phyloP scores from a whole-genome alignment of 2,113 vertebrate species.

The Odocoileus hemionus region DNA sequence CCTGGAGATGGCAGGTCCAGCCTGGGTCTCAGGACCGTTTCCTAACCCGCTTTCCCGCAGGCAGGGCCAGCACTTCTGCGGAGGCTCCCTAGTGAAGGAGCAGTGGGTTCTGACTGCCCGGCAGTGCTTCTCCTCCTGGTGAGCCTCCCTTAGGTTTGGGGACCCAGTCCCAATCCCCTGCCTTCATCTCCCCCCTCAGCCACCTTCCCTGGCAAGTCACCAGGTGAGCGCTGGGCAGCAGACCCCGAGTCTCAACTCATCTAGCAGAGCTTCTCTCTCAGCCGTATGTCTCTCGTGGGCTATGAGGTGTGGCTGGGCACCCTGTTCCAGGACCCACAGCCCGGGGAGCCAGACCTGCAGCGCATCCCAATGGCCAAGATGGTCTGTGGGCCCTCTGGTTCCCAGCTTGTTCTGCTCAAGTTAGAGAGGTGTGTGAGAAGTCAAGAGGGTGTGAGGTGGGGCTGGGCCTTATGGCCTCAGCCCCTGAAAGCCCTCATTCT shows the following conservation, averaged over 20 bases:
- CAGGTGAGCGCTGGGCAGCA: neutral
- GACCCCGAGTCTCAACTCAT: neutral
- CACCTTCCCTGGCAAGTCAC: neutral
- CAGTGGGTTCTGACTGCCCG: slow-evolving; percentile 96
- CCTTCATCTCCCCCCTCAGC: neutral
- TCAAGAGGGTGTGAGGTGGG: neutral
- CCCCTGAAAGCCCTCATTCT: slow-evolving; percentile 10
- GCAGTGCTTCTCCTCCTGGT: slow-evolving; percentile 98
- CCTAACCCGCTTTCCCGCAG: slow-evolving; percentile 70
- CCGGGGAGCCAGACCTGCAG: slow-evolving; percentile 86
- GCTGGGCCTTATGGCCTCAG: neutral
- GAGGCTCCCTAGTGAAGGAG: slow-evolving; percentile 92
- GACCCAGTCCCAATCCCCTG: neutral
- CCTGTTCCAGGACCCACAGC: slow-evolving; percentile 85
- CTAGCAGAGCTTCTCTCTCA: slow-evolving; percentile 63
- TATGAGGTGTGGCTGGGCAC: slow-evolving; percentile 93
- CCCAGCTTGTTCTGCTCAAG: slow-evolving; percentile 94
- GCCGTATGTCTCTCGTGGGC: slow-evolving; percentile 86
- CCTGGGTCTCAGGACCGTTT: neutral
- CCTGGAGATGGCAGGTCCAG: neutral
- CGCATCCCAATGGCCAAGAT: slow-evolving; percentile 86
- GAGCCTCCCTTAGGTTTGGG: slow-evolving; percentile 39
- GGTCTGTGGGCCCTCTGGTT: slow-evolving; percentile 91
- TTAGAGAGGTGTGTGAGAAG: slow-evolving; percentile 83
- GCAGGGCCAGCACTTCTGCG: slow-evolving; percentile 94